Conservation (phyloP, 2,888 invertebrate genomes). For the Lampropteryx suffumata region DNA sequence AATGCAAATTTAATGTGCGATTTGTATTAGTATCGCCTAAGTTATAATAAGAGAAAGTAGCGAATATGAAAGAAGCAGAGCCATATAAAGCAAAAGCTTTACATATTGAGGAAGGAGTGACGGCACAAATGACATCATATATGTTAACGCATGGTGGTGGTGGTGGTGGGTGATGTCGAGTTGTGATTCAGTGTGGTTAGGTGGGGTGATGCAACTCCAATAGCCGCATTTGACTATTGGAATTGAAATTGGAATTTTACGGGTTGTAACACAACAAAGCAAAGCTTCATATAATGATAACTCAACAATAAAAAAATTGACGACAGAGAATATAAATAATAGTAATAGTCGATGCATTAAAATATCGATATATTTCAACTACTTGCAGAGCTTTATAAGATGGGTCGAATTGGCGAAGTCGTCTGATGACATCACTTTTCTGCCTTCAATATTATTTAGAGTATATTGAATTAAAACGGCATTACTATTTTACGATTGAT, state of each 20-base stretch:
- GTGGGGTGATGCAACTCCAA: constrained; percentile 40
- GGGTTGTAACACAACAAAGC: too few species aligned
- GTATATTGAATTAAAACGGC: background rate
- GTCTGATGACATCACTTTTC: constrained; percentile 1
- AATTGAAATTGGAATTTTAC: constrained; percentile 27
- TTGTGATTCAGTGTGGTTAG: constrained; percentile 37
- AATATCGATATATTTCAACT: too few species aligned
- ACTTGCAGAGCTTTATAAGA: too few species aligned
- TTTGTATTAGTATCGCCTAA: constrained; percentile 12
- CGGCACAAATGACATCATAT: constrained; percentile 50
- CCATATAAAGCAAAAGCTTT: constrained; percentile 13
- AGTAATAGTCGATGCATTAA: too few species aligned
- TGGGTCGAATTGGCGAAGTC: too few species aligned
- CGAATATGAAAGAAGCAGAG: constrained; percentile 8
- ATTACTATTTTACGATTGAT: background rate
- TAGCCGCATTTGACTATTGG: constrained; percentile 13
- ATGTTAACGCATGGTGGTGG: constrained; percentile 27
- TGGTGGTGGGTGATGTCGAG: constrained; percentile 10
- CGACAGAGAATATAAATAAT: too few species aligned
- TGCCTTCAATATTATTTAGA: background rate
- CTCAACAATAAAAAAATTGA: background rate
- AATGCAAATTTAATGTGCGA: constrained; percentile 45
- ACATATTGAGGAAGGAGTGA: constrained; percentile 33
- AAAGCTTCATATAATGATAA: background rate
- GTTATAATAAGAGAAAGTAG: constrained; percentile 27